Base-by-base conservation (phyloP, 2,888 invertebrate species). In the Coelinius sp. region DNA sequence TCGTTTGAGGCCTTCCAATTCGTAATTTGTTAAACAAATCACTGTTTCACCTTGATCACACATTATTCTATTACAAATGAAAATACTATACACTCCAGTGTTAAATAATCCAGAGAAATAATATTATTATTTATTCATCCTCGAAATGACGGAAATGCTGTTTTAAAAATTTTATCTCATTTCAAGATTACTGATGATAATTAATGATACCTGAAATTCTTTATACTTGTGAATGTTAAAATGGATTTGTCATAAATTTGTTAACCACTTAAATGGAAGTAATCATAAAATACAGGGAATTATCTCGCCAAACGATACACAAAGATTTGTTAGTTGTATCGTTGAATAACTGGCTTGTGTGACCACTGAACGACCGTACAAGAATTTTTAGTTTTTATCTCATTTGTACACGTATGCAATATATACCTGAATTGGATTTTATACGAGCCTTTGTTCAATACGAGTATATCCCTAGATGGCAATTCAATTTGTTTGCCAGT, bases 401-500 rank as follows among this genome's bases (percentile, higher is more conserved):
- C 22, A 17, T 8, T 20, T 6, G n/a, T 22, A 17, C 38, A 62
- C 22, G 62, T 38, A 62, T 62, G 10, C 38, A 62, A 38, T 62
- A 62, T 62, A 38, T 62, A 10, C 62, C 38, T 62, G 41, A 62
- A 62, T 62, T 62, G 62, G 62, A 62, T 17, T 62, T 74, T 77
- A 74, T 76, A 79, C 77, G 79, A 76, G 74, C 76, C 80, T 80
- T 80, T 80, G 79, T 79, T 75, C 75, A 24, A 17, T 38, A 68
- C 74, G 27, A 12, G 70, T 63, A 73, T 64, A 71, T 68, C 65
- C 82, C 69, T 81, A 79, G 78, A 83, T 77, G 81, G 83, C 77
- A 53, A 79, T 81, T 78, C 82, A 82, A 84, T 84, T 83, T 81
- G 83, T 83, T 84, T 82, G 78, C 76, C 76, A 68, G 62, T 22